Evolutionary conservation across 2,888 invertebrate genomes (phyloP), one percentile per base, ranked within the genome.

Genomic region (Clistopyga incitator): DNA sequence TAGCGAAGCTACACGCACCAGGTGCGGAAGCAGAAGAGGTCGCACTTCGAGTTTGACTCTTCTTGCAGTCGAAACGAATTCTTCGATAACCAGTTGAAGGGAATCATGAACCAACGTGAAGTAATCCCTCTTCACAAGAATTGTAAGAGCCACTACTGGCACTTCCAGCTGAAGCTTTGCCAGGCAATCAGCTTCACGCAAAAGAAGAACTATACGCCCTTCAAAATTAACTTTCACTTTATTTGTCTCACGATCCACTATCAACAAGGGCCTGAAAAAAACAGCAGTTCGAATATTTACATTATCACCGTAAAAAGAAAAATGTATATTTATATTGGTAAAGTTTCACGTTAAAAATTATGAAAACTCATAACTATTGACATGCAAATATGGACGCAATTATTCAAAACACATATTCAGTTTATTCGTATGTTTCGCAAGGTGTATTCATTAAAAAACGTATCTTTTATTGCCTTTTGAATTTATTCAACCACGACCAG

Each of bases 1-100:
- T 86, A 97, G 95, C 11, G 96, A 96, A 2, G 98, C 97, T 15
- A 99, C 95, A 29, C 97, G 96, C 34, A 97, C 96, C 84, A 98
- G 94, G 94, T 98, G 98, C 0, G 98, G 98, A 45, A 98, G 94
- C 91, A 99, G 96, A 71, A 99, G 94, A 25, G 98, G 97, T n/a
- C 98, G 95, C 18, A 98, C 97, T 94, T 98, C 98, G 61, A 96
- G 93, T 90, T 98, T 97, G 0, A 98, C 97, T 42, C 96, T 95
- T 75, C 95, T 95, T 0, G 97, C 96, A 2, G 96, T 96, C 65
- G 94, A 94, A 45, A 96, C 93, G 89, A 97, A 97, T 92, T 97
- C 96, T 90, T 97, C 96, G 79, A 98, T 95, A 59, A 98, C 94
- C 91, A 97, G 95, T 96, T 97, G 93, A 75, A 97, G 93, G 0